Evolutionary conservation across 2,888 invertebrate genomes (phyloP).

Genomic region (Sceliomorpha sp.): DNA sequence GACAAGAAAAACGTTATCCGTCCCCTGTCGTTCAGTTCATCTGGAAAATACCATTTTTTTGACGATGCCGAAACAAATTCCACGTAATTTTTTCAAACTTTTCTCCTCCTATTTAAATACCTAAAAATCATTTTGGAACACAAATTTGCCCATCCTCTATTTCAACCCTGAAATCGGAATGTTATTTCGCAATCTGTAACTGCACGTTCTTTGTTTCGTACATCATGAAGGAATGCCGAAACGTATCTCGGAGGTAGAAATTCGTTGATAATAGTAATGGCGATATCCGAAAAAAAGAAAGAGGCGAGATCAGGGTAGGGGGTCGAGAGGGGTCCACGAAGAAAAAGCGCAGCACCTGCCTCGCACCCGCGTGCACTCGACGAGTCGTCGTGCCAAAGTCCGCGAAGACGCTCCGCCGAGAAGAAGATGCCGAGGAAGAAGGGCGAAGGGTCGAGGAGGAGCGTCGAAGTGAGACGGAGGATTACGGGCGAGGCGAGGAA

Average conservation of each 20-base stretch:
- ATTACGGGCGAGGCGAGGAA: constrained; percentile 24
- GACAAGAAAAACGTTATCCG: too few species aligned
- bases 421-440: constrained; percentile 1
- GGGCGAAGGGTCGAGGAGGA: not conserved
- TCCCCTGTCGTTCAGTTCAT: too few species aligned
- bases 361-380: constrained; percentile 37
- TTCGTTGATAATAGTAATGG: constrained; percentile 54
- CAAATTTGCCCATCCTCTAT: too few species aligned
- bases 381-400: not conserved
- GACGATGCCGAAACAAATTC: too few species aligned
- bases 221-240: constrained; percentile 38
- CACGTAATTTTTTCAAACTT: too few species aligned
- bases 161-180: too few species aligned
- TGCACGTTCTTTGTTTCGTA: constrained; percentile 14
- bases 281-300: constrained; percentile 42
- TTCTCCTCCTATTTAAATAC: too few species aligned
- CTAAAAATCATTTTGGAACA: too few species aligned
- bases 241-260: constrained; percentile 39
- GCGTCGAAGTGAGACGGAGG: constrained; percentile 30
- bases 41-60: too few species aligned
- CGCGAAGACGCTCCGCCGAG: not conserved
- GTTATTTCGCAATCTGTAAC: constrained; percentile 8
- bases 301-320: constrained; percentile 1
- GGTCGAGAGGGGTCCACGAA: constrained; percentile 7
- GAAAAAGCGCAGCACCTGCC: constrained; percentile 48